A percentile compares a stretch with the other conserved stretches of the same genome.
Conservation (phyloP, 2,888 invertebrate genomes). For the Holacanthella duospinosa region DNA sequence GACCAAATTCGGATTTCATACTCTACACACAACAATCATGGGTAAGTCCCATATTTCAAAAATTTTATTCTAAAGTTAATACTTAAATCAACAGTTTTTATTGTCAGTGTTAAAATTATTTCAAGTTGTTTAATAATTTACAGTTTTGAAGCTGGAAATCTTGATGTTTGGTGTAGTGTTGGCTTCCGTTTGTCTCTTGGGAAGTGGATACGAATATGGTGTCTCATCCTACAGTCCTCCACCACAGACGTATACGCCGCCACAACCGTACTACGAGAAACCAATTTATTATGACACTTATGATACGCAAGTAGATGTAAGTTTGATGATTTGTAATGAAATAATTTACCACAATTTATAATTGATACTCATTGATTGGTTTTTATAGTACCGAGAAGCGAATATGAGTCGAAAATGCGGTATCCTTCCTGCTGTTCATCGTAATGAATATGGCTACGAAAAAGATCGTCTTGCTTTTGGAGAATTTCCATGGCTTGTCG, state of each 20-base stretch:
- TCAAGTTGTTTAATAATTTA: neutral
- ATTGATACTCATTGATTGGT: slow-evolving; percentile 5
- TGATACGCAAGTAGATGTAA: slow-evolving; percentile 29
- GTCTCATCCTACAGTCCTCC: slow-evolving; percentile 10
- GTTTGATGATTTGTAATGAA: too few species aligned
- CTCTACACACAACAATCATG: neutral
- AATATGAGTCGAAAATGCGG: slow-evolving; percentile 32
- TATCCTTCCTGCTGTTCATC: slow-evolving; percentile 33
- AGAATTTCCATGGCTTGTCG: slow-evolving; percentile 36
- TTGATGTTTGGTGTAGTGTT: neutral
- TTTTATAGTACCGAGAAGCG: slow-evolving; percentile 32
- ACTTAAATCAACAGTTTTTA: too few species aligned
- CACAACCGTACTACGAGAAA: slow-evolving; percentile 28
- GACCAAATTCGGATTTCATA: neutral
- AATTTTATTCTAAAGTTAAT: neutral
- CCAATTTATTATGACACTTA: slow-evolving; percentile 33
- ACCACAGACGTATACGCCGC: slow-evolving; percentile 3
- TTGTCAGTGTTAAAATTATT: too few species aligned
- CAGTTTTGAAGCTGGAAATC: neutral
- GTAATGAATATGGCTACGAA: slow-evolving; percentile 28
- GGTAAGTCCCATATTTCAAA: neutral
- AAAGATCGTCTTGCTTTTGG: slow-evolving; percentile 32
- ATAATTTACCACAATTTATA: too few species aligned
- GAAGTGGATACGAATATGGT: neutral
- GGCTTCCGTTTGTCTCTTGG: slow-evolving; percentile 1